These are phyloP conservation scores for Andricus quercusramuli DNA, from an alignment of 2,888 invertebrate species.

Conservation along the genomic window DNA sequence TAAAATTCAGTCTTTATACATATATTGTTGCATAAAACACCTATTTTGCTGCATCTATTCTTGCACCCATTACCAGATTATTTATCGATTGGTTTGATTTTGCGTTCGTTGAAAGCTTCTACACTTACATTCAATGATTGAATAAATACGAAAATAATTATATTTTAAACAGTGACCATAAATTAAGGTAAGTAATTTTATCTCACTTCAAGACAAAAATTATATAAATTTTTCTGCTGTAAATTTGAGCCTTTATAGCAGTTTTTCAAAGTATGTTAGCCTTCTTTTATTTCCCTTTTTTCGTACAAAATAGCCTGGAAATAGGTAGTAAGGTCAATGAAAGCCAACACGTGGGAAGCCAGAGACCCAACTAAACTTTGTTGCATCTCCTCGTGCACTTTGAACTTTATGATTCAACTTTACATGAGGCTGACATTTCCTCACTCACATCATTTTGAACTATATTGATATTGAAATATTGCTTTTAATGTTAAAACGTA, in stretches of 20 bases:
- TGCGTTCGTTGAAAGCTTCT: not conserved
- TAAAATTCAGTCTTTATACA: not conserved
- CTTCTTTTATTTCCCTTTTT: not conserved
- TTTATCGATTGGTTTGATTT: not conserved
- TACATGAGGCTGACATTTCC: not conserved
- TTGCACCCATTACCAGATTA: not conserved
- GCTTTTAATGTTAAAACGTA: not conserved
- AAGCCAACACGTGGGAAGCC: not conserved
- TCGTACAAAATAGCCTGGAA: not conserved
- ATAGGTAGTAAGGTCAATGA: not conserved
- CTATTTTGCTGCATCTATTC: not conserved
- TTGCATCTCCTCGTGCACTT: conserved; percentile 7
- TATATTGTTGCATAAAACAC: not conserved
- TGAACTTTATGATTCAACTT: conserved; percentile 21
- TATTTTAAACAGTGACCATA: no score
- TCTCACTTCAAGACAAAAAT: no score
- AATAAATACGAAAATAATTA: not conserved
- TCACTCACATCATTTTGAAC: not conserved
- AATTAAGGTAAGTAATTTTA: no score
- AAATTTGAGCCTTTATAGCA: not conserved
- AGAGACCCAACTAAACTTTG: conserved; percentile 16
- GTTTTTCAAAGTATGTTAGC: not conserved
- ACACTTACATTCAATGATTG: not conserved
- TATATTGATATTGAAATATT: not conserved
- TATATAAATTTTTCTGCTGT: not conserved